phyloP scores from a whole-genome alignment of 2,888 invertebrate genomes.

The Blastobasis adustella region DNA sequence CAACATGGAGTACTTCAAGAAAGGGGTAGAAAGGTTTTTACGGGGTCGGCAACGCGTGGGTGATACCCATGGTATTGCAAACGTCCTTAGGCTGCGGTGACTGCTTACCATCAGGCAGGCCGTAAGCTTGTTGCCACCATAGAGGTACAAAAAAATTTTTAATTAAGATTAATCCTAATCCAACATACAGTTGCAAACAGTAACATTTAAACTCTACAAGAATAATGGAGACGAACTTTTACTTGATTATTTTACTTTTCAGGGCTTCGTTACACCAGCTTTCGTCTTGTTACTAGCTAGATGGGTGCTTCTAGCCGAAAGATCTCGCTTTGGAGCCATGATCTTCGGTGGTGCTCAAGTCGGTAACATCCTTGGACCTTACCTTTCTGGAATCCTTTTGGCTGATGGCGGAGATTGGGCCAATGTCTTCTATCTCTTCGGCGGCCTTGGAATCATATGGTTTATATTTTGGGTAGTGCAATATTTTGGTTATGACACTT shows the following conservation, averaged over 20 bases:
- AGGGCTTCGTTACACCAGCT: slow-evolving; percentile 77
- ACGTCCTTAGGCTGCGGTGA: too few relatives aligned
- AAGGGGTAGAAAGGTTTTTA: too few relatives aligned
- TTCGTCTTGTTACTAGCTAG: slow-evolving; percentile 75
- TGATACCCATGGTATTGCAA: too few relatives aligned
- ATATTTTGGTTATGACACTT: not conserved
- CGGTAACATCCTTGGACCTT: slow-evolving; percentile 70
- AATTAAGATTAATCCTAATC: too few relatives aligned
- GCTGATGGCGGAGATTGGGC: slow-evolving; percentile 69
- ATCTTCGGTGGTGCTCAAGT: slow-evolving; percentile 75
- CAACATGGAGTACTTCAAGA: too few relatives aligned
- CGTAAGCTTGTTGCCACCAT: too few relatives aligned
- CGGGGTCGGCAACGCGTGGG: too few relatives aligned
- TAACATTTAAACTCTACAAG: too few relatives aligned
- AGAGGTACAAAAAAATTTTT: too few relatives aligned
- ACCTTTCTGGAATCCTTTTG: slow-evolving; percentile 60
- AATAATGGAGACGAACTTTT: too few relatives aligned
- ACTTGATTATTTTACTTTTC: slow-evolving; percentile 12
- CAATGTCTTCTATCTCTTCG: slow-evolving; percentile 74
- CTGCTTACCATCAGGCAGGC: too few relatives aligned
- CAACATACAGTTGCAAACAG: too few relatives aligned
- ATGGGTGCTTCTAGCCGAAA: slow-evolving; percentile 75
- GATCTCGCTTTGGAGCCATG: slow-evolving; percentile 73
- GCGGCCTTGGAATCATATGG: slow-evolving; percentile 68
- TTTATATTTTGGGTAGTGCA: slow-evolving; percentile 62